These are phyloP conservation scores for Lutjanus campechanus DNA, from an alignment of 2,797 vertebrate species.

Conservation along the genomic window DNA sequence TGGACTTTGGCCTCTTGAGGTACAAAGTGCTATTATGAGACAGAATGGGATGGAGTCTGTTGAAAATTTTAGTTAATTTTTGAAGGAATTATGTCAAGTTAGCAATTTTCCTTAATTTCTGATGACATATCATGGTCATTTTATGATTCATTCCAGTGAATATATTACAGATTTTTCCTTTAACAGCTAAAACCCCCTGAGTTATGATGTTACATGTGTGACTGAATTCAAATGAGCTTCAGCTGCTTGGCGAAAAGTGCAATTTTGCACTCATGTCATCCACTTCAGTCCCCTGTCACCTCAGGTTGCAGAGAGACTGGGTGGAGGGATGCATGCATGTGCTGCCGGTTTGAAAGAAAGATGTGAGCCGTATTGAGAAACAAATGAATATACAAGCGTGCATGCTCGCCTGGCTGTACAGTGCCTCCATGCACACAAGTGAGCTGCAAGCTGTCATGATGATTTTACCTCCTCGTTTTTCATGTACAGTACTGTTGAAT, in stretches of 20 bases:
- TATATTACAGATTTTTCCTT: too few species aligned
- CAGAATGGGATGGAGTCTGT: too few species aligned
- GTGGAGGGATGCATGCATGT: conserved; percentile 6
- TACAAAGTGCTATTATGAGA: too few species aligned
- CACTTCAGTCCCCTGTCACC: conserved; percentile 41
- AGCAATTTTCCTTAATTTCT: too few species aligned
- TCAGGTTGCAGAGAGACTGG: conserved; percentile 21
- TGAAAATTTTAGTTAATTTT: too few species aligned
- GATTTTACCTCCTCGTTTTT: conserved; percentile 76
- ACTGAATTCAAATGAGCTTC: conserved; percentile 67
- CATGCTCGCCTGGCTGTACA: conserved; percentile 43
- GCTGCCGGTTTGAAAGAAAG: conserved; percentile 42
- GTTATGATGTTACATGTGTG: conserved; percentile 57
- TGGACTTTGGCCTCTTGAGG: too few species aligned
- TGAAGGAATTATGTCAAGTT: too few species aligned
- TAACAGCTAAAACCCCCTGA: conserved; percentile 40
- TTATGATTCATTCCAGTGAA: too few species aligned
- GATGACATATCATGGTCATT: too few species aligned
- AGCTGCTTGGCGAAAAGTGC: conserved; percentile 38
- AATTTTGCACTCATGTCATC: conserved; percentile 35
- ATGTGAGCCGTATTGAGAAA: conserved; percentile 44
- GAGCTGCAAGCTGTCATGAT: conserved; percentile 74
- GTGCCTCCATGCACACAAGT: conserved; percentile 62
- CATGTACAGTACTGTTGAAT: conserved; percentile 69
- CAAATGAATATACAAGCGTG: conserved; percentile 55